Evolutionary conservation across 2,888 invertebrate genomes (phyloP).

Genomic region (Diadegma fenestrale): DNA sequence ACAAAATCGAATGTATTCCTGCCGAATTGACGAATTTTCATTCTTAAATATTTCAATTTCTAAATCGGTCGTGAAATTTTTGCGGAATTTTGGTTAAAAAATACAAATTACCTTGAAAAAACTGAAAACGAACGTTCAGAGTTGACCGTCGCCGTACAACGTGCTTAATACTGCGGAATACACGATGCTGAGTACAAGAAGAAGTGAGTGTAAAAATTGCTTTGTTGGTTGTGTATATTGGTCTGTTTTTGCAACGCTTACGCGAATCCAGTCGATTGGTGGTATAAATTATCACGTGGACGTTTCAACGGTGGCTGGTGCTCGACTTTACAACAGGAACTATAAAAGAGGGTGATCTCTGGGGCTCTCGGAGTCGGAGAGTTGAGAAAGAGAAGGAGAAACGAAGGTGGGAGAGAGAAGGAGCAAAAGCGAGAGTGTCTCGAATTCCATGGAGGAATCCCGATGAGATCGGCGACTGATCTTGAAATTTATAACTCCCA

Average conservation of each 20-base stretch:
- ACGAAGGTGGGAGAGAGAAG: not conserved
- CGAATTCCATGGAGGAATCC: slow-evolving; percentile 65
- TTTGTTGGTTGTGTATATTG: slow-evolving; percentile 22
- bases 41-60: too few species aligned
- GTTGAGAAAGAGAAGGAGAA: slow-evolving; percentile 1
- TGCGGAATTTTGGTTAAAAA: too few species aligned
- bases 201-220: slow-evolving; percentile 38
- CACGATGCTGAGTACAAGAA: slow-evolving; percentile 18
- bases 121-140: too few species aligned
- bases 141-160: too few species aligned
- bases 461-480: slow-evolving; percentile 72
- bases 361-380: slow-evolving; percentile 32
- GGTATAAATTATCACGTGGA: slow-evolving; percentile 69
- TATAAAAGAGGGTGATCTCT: slow-evolving; percentile 67
- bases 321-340: slow-evolving; percentile 72
- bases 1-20: not conserved
- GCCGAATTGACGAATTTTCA: not conserved
- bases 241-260: slow-evolving; percentile 49
- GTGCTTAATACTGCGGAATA: too few species aligned
- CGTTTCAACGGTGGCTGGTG: slow-evolving; percentile 70
- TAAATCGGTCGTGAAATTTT: too few species aligned
- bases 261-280: slow-evolving; percentile 70
- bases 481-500: slow-evolving; percentile 68
- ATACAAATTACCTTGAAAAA: too few species aligned
- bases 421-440: slow-evolving; percentile 30